Conservation (phyloP, 2,113 vertebrate genomes). For the Takifugu bimaculatus region DNA sequence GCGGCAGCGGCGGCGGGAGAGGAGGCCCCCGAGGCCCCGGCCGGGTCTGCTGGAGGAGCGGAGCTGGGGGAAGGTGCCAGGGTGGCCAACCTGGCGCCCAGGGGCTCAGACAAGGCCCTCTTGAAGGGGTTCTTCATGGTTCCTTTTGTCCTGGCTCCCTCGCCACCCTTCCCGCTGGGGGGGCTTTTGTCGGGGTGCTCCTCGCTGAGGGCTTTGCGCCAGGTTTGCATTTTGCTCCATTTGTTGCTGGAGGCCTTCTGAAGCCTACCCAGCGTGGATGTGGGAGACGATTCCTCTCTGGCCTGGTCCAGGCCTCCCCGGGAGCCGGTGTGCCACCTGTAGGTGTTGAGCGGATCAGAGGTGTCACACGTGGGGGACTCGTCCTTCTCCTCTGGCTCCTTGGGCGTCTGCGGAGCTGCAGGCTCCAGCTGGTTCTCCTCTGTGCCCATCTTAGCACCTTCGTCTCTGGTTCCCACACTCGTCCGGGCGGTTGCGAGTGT, state of each 20-base stretch:
- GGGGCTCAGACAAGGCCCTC: constrained; percentile 80
- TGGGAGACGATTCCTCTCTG: constrained; percentile 25
- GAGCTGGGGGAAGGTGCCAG: constrained; percentile 15
- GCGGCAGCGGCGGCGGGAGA: constrained; percentile 52
- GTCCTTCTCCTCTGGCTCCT: constrained; percentile 55
- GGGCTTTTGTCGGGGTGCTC: constrained; percentile 56
- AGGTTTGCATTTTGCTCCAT: constrained; percentile 78
- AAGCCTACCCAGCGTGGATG: constrained; percentile 44
- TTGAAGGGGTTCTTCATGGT: constrained; percentile 80
- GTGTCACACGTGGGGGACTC: constrained; percentile 45
- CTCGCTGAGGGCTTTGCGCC: constrained; percentile 80
- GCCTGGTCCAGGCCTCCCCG: constrained; percentile 37
- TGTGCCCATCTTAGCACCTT: constrained; percentile 63
- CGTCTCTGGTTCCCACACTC: not conserved
- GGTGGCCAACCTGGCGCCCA: constrained; percentile 57
- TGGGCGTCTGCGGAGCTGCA: constrained; percentile 31
- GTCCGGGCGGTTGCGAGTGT: not conserved
- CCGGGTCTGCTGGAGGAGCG: constrained; percentile 22
- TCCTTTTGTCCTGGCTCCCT: constrained; percentile 9
- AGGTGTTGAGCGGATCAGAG: constrained; percentile 62
- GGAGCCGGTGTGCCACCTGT: constrained; percentile 75
- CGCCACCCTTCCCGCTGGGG: constrained; percentile 3
- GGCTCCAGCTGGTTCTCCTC: constrained; percentile 63
- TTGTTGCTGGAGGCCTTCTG: constrained; percentile 68
- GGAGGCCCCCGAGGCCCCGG: constrained; percentile 37